Conservation (phyloP, 2,113 vertebrate species). For the Trematocara nigrifrons region DNA sequence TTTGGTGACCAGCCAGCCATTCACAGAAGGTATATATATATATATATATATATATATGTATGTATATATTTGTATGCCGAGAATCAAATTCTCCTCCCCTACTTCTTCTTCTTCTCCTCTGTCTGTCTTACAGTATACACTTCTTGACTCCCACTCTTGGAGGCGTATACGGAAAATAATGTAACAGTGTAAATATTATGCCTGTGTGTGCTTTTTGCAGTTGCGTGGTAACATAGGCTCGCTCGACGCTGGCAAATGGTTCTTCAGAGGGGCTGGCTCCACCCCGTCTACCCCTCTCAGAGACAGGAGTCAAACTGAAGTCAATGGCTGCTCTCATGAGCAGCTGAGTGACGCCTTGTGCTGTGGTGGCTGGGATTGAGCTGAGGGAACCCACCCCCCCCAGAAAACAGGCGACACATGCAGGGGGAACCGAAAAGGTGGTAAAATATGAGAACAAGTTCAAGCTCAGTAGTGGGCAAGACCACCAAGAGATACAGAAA, state of each 20-base stretch:
- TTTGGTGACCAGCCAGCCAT: neutral
- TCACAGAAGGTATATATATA: neutral
- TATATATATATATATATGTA: neutral
- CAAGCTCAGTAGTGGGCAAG: conserved; percentile 9
- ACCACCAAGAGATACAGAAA: conserved; percentile 45
- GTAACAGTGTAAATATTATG: conserved; percentile 76
- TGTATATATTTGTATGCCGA: neutral
- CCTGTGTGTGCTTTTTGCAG: conserved; percentile 63
- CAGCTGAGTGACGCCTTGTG: conserved; percentile 66
- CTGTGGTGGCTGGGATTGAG: conserved; percentile 25
- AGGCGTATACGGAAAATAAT: conserved; percentile 69
- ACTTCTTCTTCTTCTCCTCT: neutral
- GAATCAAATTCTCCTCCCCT: neutral
- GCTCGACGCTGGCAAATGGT: conserved; percentile 53
- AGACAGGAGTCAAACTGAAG: conserved; percentile 41
- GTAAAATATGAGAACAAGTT: conserved; percentile 30
- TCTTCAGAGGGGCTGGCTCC: conserved; percentile 37
- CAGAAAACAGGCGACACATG: neutral
- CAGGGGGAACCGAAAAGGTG: conserved; percentile 19
- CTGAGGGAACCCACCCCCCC: rapidly evolving
- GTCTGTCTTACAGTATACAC: neutral
- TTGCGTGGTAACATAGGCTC: conserved; percentile 71
- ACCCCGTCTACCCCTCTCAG: conserved; percentile 39
- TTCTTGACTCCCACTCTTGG: conserved; percentile 36
- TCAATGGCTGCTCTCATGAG: conserved; percentile 69